These are phyloP conservation scores for Thamnophis sirtalis DNA, from an alignment of 2,113 vertebrate genomes.

Conservation along the genomic window DNA sequence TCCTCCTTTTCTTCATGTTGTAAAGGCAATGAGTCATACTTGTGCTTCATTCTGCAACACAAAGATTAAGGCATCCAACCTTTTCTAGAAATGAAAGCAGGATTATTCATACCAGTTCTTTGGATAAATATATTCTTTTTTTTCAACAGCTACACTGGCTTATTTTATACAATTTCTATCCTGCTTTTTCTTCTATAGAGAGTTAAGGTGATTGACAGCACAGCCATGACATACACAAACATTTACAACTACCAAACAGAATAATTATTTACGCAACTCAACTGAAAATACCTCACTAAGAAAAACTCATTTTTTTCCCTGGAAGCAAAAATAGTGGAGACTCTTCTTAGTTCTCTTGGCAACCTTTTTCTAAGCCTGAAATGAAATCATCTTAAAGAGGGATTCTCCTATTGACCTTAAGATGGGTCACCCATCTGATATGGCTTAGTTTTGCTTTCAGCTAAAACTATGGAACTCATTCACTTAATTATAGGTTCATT, in stretches of 20 bases:
- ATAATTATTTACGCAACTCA: neutral
- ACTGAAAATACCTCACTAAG: neutral
- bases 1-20: constrained; percentile 45
- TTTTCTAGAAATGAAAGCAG: neutral
- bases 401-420: neutral
- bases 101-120: neutral
- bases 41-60: neutral
- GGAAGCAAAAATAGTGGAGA: neutral
- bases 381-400: neutral
- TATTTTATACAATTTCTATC: neutral
- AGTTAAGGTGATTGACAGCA: neutral
- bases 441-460: neutral
- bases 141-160: neutral
- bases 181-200: neutral
- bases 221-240: neutral
- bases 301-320: neutral
- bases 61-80: neutral
- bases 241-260: neutral
- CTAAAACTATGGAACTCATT: neutral
- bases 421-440: neutral
- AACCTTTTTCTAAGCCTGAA: neutral
- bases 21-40: constrained; percentile 27
- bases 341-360: neutral
- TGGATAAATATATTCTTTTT: neutral
- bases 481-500: neutral